A percentile compares a stretch with the other conserved stretches of the same genome.
Conservation (phyloP, 2,888 invertebrate genomes). For the Euplagia quadripunctaria region DNA sequence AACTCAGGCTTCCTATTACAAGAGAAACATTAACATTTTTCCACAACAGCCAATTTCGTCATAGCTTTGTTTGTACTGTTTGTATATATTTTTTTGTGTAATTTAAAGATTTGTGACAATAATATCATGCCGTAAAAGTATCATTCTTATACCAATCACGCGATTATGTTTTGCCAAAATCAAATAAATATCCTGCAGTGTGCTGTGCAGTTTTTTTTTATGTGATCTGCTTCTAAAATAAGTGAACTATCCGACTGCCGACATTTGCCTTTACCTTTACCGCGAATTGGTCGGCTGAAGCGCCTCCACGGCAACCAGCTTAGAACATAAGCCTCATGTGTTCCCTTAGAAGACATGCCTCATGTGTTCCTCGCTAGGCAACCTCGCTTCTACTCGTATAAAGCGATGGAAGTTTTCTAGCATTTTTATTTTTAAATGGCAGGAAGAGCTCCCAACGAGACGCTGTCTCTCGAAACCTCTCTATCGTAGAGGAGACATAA, state of each 20-base stretch:
- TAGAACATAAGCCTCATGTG: too few relatives aligned
- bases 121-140: background rate
- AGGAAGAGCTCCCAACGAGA: too few relatives aligned
- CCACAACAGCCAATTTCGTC: background rate
- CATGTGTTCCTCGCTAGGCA: background rate
- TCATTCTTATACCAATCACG: background rate
- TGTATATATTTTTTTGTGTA: background rate
- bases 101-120: background rate
- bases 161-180: background rate
- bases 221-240: background rate
- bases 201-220: background rate
- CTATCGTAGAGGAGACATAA: background rate
- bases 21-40: background rate
- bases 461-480: background rate
- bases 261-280: background rate
- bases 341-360: background rate
- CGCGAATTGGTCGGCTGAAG: too few relatives aligned
- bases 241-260: background rate
- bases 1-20: background rate
- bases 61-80: conserved; percentile 1
- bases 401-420: too few relatives aligned
- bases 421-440: too few relatives aligned
- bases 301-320: too few relatives aligned
- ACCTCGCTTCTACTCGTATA: too few relatives aligned
- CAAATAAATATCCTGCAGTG: too few relatives aligned